These are phyloP conservation scores for Babyrousa celebensis DNA, from an alignment of 2,797 vertebrate genomes.

Conservation along the genomic window DNA sequence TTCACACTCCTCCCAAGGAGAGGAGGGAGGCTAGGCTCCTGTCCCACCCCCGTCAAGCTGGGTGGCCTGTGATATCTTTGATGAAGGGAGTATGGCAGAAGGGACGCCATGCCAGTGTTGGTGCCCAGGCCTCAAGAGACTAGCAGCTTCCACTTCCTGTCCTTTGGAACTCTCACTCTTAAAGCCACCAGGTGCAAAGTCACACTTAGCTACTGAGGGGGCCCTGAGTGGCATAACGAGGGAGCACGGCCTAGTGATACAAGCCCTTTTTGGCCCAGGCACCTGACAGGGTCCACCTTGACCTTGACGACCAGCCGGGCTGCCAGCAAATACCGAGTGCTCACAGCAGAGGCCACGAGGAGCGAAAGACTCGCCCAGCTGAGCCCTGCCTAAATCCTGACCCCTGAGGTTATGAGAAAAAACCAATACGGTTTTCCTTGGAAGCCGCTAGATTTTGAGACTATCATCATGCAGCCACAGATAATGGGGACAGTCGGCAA, in stretches of 20 bases:
- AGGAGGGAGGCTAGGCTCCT: not conserved
- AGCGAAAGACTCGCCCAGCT: not conserved
- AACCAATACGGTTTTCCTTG: slow-evolving; percentile 3
- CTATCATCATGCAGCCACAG: not conserved
- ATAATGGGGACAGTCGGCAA: not conserved
- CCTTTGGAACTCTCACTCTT: not conserved
- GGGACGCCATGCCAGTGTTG: not conserved
- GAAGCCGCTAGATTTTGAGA: not conserved
- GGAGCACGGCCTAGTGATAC: not conserved
- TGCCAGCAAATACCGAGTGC: not conserved
- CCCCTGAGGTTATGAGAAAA: not conserved
- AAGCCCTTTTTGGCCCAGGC: not conserved
- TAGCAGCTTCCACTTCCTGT: not conserved
- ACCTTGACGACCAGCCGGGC: not conserved
- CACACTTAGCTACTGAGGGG: not conserved
- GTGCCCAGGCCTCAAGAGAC: not conserved
- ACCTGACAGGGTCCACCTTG: not conserved
- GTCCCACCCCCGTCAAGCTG: not conserved
- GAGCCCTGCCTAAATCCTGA: not conserved
- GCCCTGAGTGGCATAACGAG: not conserved
- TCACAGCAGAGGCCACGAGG: not conserved
- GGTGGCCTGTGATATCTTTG: not conserved
- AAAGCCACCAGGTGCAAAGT: not conserved
- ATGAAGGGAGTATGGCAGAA: not conserved
- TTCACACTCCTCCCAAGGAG: not conserved